These are phyloP conservation scores for Scopus umbretta DNA, from an alignment of 2,113 vertebrate genomes.

Conservation along the genomic window DNA sequence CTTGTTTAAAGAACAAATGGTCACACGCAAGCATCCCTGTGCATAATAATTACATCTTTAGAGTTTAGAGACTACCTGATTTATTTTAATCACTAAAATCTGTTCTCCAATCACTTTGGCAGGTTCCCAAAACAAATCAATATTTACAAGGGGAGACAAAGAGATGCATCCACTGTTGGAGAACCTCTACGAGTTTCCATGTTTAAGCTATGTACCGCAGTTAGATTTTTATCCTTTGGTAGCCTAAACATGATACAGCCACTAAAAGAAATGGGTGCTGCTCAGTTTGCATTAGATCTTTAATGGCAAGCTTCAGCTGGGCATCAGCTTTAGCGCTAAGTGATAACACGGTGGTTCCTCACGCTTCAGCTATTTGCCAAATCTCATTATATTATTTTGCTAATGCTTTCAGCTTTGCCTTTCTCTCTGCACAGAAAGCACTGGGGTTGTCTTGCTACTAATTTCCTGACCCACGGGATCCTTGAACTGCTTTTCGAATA, in stretches of 20 bases:
- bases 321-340: background rate
- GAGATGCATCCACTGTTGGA: background rate
- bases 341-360: background rate
- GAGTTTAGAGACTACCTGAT: background rate
- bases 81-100: background rate
- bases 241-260: background rate
- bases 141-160: background rate
- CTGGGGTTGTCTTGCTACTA: background rate
- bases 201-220: rapidly evolving
- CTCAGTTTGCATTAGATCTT: background rate
- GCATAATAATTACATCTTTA: background rate
- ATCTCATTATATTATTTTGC: conserved; percentile 14
- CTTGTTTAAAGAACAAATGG: background rate
- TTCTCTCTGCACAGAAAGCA: background rate
- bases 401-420: background rate
- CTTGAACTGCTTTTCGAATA: background rate
- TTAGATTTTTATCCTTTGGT: background rate
- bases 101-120: background rate
- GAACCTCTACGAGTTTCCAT: background rate
- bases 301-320: background rate
- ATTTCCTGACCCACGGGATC: background rate
- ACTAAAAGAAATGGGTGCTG: background rate
- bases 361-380: background rate
- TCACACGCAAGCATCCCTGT: background rate
- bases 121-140: background rate